Evolutionary conservation across 2,113 vertebrate genomes (phyloP).

Genomic region (Larimichthys polyactis): DNA sequence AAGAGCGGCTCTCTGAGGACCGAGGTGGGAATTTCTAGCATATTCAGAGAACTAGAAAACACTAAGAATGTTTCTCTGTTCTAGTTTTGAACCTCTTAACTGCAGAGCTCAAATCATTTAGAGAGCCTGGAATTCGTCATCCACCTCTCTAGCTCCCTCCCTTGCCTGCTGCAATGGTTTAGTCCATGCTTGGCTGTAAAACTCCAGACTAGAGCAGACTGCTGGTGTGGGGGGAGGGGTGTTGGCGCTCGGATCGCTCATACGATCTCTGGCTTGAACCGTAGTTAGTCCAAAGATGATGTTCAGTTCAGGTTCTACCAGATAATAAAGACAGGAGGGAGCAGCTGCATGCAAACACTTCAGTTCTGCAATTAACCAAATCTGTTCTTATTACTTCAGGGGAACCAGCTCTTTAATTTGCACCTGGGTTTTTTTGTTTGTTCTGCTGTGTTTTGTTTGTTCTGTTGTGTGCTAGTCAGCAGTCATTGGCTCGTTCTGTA

Average conservation of each 20-base stretch:
- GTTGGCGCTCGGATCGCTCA: constrained; percentile 43
- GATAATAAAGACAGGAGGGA: neutral
- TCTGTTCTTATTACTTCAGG: constrained; percentile 1
- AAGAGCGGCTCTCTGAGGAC: constrained; percentile 7
- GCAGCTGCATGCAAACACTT: constrained; percentile 1
- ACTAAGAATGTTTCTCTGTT: neutral
- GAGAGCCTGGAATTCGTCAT: constrained; percentile 11
- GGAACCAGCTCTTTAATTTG: neutral
- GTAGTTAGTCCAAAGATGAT: constrained; percentile 12
- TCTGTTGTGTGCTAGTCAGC: neutral
- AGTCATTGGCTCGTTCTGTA: constrained; percentile 13
- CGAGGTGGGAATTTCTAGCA: neutral
- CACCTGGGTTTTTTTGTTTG: neutral
- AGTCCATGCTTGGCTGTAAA: constrained; percentile 69
- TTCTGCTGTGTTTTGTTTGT: constrained; percentile 11
- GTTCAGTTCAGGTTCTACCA: neutral
- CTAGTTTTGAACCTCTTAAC: constrained; percentile 1
- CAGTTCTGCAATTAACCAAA: constrained; percentile 14
- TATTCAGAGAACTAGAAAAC: constrained; percentile 1
- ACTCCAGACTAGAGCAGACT: constrained; percentile 65
- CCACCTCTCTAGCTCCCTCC: constrained; percentile 37
- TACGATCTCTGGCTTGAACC: constrained; percentile 14
- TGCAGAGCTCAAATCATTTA: neutral
- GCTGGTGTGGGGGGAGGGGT: constrained; percentile 78
- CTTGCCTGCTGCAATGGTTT: constrained; percentile 70